Base-by-base conservation (phyloP, 1,140 invertebrate genomes). In the Eupeodes corollae region DNA sequence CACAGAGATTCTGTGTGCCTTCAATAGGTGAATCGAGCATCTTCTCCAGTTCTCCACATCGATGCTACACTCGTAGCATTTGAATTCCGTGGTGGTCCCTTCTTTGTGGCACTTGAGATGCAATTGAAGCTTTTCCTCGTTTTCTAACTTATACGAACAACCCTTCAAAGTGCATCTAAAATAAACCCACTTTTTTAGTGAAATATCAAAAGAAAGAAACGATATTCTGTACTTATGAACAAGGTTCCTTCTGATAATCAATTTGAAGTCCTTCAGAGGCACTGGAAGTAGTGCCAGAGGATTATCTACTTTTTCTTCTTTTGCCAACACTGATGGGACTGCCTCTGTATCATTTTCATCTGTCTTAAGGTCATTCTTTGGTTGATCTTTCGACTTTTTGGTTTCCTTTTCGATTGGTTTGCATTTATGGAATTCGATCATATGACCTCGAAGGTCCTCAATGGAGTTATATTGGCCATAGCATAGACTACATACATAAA, bases 21-120 rank as follows among this genome's bases (percentile, higher is more conserved):
- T 78, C 79, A 81, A 84, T 46, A 86, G 59, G 67, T 86, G 84
- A 49, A 75, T 64, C 6, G 76, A 74, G 50, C 82, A 76, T 6
- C 72, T 63, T 11, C 74, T 63, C 83, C 83, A 86, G 45, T 75
- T 72, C 0, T 70, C 56, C 54, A 75, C 70, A 47, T 68, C 70
- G 42, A 64, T 48, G 14, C 72, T 67, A 48, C 78, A 79, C 37
- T 74, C 57, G 21, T 49, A 67, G 56, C 78, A 79, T 52, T 71
- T 70, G 57, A 78, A 71, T 41, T 58, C 44, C 52, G 50, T 63
- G 69, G 21, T 55, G 56, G 44, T 60, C 56, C 11, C 38, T 0
- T 44, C 47, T 9, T 66, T 62, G 53, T 79, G 78, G 52, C 74
- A 78, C 15, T 63, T 56, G 1, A 58, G 55, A 50, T 79, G 78